These are phyloP conservation scores for Chironomus striatipennis DNA, from an alignment of 1,140 invertebrate genomes.

Conservation along the genomic window DNA sequence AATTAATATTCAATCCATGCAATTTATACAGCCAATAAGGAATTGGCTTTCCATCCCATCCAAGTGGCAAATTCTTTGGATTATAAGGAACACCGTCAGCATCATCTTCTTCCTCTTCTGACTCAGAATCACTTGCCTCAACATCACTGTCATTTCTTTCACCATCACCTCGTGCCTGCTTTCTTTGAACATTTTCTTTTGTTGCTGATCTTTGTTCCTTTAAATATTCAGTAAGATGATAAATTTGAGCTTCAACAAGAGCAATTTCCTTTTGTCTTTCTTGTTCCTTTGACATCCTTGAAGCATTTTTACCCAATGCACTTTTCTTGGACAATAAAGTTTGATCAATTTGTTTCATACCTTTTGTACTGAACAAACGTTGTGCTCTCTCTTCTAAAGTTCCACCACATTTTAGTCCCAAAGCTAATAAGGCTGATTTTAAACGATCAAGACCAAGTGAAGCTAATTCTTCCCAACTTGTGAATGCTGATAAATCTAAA, in stretches of 20 bases:
- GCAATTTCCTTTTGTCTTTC: constrained; percentile 76
- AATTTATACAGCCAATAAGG: constrained; percentile 99
- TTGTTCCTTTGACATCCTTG: constrained; percentile 54
- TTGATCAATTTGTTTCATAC: constrained; percentile 83
- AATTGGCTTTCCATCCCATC: constrained; percentile 99
- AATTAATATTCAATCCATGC: constrained; percentile 97
- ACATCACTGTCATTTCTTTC: constrained; percentile 89
- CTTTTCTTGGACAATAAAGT: constrained; percentile 82
- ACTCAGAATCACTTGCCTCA: constrained; percentile 77
- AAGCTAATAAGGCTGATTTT: constrained; percentile 93
- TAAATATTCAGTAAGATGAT: constrained; percentile 74
- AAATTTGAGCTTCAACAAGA: constrained; percentile 79
- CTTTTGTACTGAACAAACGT: constrained; percentile 91
- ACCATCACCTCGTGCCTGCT: constrained; percentile 93
- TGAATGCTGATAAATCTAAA: constrained; percentile 93
- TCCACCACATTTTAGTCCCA: constrained; percentile 98
- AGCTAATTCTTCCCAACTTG: constrained; percentile 94
- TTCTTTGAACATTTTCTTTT: constrained; percentile 96
- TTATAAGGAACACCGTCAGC: constrained; percentile 96
- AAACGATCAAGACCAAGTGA: constrained; percentile 93
- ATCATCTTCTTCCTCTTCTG: constrained; percentile 81
- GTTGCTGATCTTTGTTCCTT: constrained; percentile 80
- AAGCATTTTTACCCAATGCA: constrained; percentile 55
- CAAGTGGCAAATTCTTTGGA: constrained; percentile 97
- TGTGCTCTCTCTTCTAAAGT: constrained; percentile 95